Percentiles rank a stretch among this genome's conserved stretches.
These are phyloP conservation scores for Zaprionus ornatus DNA, from an alignment of 1,140 invertebrate genomes.

Conservation along the genomic window DNA sequence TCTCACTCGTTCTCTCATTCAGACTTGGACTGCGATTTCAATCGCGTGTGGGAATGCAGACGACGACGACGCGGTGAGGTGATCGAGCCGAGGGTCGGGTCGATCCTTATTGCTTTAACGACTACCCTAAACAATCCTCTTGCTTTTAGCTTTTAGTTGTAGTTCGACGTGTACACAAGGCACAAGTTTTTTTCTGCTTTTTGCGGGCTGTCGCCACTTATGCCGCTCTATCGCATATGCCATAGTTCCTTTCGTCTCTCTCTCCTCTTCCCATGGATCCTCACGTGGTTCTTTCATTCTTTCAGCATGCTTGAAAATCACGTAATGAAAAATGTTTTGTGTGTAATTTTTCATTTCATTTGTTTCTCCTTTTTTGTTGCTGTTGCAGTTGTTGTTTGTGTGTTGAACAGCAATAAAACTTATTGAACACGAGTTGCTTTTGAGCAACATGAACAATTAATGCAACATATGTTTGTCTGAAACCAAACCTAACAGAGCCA, in stretches of 20 bases:
- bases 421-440: slow-evolving; percentile 81
- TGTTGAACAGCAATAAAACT: slow-evolving; percentile 81
- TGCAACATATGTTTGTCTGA: slow-evolving; percentile 76
- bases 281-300: slow-evolving; percentile 1
- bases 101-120: slow-evolving; percentile 68
- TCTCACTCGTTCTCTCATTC: neutral
- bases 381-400: slow-evolving; percentile 65
- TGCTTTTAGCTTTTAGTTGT: slow-evolving; percentile 16
- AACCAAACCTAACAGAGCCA: slow-evolving; percentile 32
- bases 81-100: slow-evolving; percentile 7
- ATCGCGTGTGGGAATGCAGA: slow-evolving; percentile 80
- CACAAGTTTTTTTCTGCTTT: slow-evolving; percentile 13
- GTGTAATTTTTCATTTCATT: slow-evolving; percentile 81
- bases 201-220: slow-evolving; percentile 80
- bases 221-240: slow-evolving; percentile 18
- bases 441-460: slow-evolving; percentile 80
- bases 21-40: slow-evolving; percentile 51
- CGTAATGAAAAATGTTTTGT: slow-evolving; percentile 81
- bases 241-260: neutral
- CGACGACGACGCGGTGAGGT: slow-evolving; percentile 23
- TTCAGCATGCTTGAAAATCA: slow-evolving; percentile 74
- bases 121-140: slow-evolving; percentile 63
- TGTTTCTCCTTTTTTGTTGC: slow-evolving; percentile 45
- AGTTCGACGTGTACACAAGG: slow-evolving; percentile 32
- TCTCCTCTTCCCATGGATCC: neutral